These are phyloP conservation scores for Hylia prasina DNA, from an alignment of 2,113 vertebrate genomes.

Conservation along the genomic window DNA sequence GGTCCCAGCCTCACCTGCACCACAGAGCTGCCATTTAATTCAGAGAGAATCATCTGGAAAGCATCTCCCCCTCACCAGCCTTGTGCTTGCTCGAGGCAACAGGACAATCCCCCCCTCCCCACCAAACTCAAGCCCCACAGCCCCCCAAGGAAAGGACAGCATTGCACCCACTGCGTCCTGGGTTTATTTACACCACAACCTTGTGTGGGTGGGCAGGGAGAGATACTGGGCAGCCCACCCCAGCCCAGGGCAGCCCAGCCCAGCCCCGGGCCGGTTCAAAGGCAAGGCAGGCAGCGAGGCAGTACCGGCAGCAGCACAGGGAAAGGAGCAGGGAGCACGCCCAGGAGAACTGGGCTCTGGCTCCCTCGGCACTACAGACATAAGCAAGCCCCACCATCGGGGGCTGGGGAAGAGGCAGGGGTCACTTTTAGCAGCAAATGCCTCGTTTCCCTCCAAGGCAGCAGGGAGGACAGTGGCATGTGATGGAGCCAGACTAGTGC, in stretches of 20 bases:
- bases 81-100: background rate
- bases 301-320: background rate
- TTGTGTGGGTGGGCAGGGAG: background rate
- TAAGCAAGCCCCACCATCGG: background rate
- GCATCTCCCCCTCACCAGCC: too few relatives aligned
- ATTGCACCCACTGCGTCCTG: background rate
- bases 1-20: background rate
- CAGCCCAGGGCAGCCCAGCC: background rate
- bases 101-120: background rate
- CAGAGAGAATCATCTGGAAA: background rate
- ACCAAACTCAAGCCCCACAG: background rate
- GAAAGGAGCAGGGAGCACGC: background rate
- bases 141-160: background rate
- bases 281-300: background rate
- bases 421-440: conserved; percentile 37
- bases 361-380: background rate
- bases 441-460: background rate
- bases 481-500: background rate
- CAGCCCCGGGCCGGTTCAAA: background rate
- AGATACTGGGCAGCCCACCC: background rate
- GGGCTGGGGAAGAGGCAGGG: background rate
- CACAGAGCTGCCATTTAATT: background rate
- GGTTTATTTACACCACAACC: conserved; percentile 55
- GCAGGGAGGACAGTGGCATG: background rate
- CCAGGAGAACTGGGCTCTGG: background rate